Percentiles rank a stretch among this genome's conserved stretches.
These are phyloP conservation scores for Neria commutata DNA, from an alignment of 2,888 invertebrate genomes.

Conservation along the genomic window DNA sequence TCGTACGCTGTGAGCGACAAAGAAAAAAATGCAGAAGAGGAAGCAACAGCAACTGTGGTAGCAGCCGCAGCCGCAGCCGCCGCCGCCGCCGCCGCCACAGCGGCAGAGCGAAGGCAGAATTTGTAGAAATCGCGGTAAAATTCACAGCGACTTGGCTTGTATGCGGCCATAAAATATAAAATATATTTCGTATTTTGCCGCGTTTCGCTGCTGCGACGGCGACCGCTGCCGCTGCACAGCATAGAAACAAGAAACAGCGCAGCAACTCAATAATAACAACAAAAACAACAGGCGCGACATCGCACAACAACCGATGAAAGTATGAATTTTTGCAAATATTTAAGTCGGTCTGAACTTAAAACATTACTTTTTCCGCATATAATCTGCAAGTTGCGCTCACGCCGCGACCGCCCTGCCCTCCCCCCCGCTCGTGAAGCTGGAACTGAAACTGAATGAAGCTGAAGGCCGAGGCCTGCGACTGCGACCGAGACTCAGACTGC, in stretches of 20 bases:
- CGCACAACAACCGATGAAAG: conserved; percentile 1
- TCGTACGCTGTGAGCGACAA: not conserved
- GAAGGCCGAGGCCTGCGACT: too few relatives aligned
- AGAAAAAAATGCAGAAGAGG: not conserved
- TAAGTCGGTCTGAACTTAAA: conserved; percentile 2
- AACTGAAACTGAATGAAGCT: too few relatives aligned
- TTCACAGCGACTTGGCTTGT: not conserved
- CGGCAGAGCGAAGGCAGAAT: too few relatives aligned
- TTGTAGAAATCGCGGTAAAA: conserved; percentile 4
- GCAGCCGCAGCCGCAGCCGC: not conserved
- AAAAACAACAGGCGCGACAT: not conserved
- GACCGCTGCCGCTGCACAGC: too few relatives aligned
- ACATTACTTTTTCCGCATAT: not conserved
- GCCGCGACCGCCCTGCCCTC: too few relatives aligned
- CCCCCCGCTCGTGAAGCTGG: too few relatives aligned
- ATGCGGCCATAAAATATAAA: not conserved
- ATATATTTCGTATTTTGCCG: not conserved
- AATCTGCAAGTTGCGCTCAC: not conserved
- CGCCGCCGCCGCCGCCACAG: too few relatives aligned
- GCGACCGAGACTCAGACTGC: too few relatives aligned
- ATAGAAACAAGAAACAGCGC: not conserved
- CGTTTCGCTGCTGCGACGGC: too few relatives aligned
- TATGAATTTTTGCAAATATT: conserved; percentile 4
- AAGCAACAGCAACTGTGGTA: not conserved
- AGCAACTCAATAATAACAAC: not conserved